Percentiles rank a stretch among this genome's conserved stretches.
phyloP scores from a whole-genome alignment of 2,888 invertebrate species.

The Ectropis crepuscularia region DNA sequence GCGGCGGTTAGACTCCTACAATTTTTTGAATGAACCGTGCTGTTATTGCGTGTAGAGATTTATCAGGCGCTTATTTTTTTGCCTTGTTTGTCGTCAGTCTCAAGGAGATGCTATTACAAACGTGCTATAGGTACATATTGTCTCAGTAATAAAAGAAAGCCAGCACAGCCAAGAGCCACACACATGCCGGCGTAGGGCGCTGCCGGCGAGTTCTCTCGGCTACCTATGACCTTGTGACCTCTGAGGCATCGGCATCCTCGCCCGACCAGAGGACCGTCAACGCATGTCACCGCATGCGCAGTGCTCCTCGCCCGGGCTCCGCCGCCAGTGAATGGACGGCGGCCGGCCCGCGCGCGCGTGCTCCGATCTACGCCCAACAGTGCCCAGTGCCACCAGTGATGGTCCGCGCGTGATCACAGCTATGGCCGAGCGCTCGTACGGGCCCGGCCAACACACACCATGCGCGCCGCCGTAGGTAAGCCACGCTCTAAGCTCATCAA shows the following conservation, averaged over 20 bases:
- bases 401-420: constrained; percentile 65
- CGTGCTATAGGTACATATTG: too few relatives aligned
- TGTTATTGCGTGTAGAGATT: too few relatives aligned
- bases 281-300: constrained; percentile 78
- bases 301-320: constrained; percentile 66
- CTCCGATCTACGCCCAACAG: constrained; percentile 54
- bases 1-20: too few relatives aligned
- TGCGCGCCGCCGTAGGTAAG: constrained; percentile 78
- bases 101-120: too few relatives aligned
- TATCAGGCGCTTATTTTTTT: too few relatives aligned
- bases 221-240: constrained; percentile 78
- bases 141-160: too few relatives aligned
- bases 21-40: too few relatives aligned
- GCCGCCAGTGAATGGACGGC: constrained; percentile 76
- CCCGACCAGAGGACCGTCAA: constrained; percentile 66
- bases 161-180: background rate
- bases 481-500: constrained; percentile 65
- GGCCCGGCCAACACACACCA: constrained; percentile 74
- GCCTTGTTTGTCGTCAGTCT: too few relatives aligned
- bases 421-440: constrained; percentile 74
- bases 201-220: constrained; percentile 43
- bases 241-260: constrained; percentile 61
- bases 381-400: constrained; percentile 64
- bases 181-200: constrained; percentile 3
- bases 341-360: constrained; percentile 50